phyloP scores from a whole-genome alignment of 2,113 vertebrate genomes.

The Hemiscyllium ocellatum region DNA sequence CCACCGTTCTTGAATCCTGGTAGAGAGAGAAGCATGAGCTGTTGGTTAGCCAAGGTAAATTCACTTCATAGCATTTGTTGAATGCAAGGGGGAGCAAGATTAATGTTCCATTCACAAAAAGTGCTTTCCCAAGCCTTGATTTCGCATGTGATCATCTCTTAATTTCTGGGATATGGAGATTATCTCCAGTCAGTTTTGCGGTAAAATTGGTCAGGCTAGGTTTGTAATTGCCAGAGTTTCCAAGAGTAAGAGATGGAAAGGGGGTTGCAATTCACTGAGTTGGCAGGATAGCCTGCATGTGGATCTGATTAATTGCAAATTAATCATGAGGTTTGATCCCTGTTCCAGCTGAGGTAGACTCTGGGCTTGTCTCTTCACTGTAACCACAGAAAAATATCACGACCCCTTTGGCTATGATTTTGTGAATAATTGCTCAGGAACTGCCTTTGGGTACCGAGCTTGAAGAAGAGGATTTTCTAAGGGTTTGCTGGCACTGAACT shows the following conservation, averaged over 20 bases:
- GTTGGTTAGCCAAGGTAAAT: background rate
- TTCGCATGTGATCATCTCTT: background rate
- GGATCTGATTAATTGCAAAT: background rate
- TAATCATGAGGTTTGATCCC: too few species aligned
- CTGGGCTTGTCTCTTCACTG: too few species aligned
- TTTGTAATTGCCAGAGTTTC: too few species aligned
- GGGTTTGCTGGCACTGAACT: background rate
- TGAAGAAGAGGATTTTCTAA: background rate
- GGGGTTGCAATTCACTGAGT: too few species aligned
- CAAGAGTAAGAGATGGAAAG: too few species aligned
- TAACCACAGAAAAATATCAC: too few species aligned
- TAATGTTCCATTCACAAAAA: background rate
- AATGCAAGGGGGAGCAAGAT: background rate
- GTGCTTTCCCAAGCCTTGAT: background rate
- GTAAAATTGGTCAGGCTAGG: too few species aligned
- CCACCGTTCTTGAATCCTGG: background rate
- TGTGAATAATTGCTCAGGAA: too few species aligned
- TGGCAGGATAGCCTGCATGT: background rate
- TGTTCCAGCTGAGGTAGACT: too few species aligned
- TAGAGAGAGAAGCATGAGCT: background rate
- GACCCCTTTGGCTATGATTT: too few species aligned
- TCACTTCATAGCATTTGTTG: background rate
- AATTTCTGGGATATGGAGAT: background rate
- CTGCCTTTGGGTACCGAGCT: too few species aligned
- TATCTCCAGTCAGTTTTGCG: too few species aligned